Evolutionary conservation across 92 coral and sea anemone genomes (phyloP).

Genomic region (Epizoanthus ramosus): DNA sequence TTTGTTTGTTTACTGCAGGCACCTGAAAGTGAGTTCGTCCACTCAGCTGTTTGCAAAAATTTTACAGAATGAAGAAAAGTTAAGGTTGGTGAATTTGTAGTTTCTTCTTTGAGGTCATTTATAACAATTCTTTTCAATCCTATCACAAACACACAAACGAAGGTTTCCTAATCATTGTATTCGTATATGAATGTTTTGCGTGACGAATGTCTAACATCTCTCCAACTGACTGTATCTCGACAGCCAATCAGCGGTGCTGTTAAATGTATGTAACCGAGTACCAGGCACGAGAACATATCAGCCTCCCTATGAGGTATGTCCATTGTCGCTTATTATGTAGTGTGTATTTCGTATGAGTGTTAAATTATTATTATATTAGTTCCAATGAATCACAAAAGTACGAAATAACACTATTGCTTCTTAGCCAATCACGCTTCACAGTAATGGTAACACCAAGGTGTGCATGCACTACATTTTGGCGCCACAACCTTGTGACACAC

Average conservation of each 20-base stretch:
- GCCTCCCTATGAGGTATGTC: conserved; percentile 56
- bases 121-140: too few relatives aligned
- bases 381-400: too few relatives aligned
- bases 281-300: conserved; percentile 64
- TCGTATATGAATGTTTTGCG: too few relatives aligned
- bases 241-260: conserved; percentile 76
- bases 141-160: too few relatives aligned
- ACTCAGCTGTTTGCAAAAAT: conserved; percentile 56
- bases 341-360: neutral
- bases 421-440: too few relatives aligned
- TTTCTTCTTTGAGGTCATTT: neutral
- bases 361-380: too few relatives aligned
- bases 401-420: too few relatives aligned
- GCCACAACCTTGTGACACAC: too few relatives aligned
- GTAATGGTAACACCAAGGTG: too few relatives aligned
- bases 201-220: neutral
- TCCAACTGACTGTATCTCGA: neutral
- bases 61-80: conserved; percentile 61
- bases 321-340: too few relatives aligned
- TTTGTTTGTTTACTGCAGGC: conserved; percentile 42
- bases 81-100: conserved; percentile 52
- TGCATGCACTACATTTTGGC: too few relatives aligned
- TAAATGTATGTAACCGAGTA: conserved; percentile 54
- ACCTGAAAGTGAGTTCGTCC: conserved; percentile 65
- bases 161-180: too few relatives aligned